phyloP scores from a whole-genome alignment of 1,140 invertebrate genomes.

The Drosophila triauraria region DNA sequence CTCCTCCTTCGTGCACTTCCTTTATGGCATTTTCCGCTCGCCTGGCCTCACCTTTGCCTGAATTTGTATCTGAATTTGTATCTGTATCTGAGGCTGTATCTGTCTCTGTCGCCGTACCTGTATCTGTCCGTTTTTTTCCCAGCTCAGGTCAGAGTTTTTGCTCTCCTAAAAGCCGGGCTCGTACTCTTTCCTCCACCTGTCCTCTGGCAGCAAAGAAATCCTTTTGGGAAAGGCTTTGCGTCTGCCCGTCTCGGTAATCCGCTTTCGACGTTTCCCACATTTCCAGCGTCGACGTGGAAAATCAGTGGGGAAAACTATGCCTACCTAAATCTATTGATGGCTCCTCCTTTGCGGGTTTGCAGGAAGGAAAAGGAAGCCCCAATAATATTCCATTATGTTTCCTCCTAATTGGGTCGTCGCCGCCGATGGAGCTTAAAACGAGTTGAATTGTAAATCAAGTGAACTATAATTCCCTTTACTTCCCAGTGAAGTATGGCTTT shows the following conservation, averaged over 20 bases:
- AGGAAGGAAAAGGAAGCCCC: conserved; percentile 8
- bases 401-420: conserved; percentile 22
- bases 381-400: conserved; percentile 30
- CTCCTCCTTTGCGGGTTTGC: conserved; percentile 14
- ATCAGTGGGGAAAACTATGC: conserved; percentile 38
- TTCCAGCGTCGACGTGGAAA: neutral
- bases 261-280: conserved; percentile 47
- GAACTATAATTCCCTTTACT: neutral
- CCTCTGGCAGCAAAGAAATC: conserved; percentile 52
- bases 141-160: conserved; percentile 12
- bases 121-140: neutral
- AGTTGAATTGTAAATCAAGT: neutral
- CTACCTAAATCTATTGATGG: conserved; percentile 38
- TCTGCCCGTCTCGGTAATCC: conserved; percentile 71
- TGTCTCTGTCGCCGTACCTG: neutral
- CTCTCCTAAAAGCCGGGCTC: conserved; percentile 20
- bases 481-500: neutral
- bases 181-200: conserved; percentile 46
- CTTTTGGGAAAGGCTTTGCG: conserved; percentile 74
- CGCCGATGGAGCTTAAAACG: conserved; percentile 2
- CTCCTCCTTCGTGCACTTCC: conserved; percentile 54
- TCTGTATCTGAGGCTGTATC: conserved; percentile 7
- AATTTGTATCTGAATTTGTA: conserved; percentile 13
- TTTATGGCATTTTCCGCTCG: conserved; percentile 66
- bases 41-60: conserved; percentile 15